Conservation (phyloP, 2,797 vertebrate genomes). For the Malacoraja senta region DNA sequence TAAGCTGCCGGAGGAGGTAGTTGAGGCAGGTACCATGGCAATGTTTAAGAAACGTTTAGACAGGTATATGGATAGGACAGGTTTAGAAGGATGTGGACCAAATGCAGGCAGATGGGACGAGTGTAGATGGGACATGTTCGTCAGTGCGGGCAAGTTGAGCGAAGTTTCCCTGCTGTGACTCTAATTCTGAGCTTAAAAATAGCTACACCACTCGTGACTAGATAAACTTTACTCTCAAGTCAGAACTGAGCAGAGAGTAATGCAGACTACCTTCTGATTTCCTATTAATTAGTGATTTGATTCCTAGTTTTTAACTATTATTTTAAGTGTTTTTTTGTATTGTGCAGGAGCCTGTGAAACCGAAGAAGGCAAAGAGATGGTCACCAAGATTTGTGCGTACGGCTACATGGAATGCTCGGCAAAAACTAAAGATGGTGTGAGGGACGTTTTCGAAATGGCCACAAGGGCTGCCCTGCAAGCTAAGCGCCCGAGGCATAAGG, state of each 20-base stretch:
- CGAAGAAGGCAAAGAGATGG: constrained; percentile 93
- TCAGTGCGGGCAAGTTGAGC: too few relatives aligned
- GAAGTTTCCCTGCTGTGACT: too few relatives aligned
- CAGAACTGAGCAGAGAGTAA: too few relatives aligned
- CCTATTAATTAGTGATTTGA: not conserved
- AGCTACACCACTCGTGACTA: not conserved
- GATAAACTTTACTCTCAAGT: not conserved
- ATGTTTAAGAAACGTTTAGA: too few relatives aligned
- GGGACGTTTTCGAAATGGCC: constrained; percentile 98
- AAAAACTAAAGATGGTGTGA: constrained; percentile 95
- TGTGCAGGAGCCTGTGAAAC: constrained; percentile 86
- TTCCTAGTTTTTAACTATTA: not conserved
- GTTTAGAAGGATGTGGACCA: too few relatives aligned
- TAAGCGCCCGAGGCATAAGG: constrained; percentile 84
- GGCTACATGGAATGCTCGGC: constrained; percentile 98
- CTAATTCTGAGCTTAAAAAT: not conserved
- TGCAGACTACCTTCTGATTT: not conserved
- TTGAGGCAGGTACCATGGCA: too few relatives aligned
- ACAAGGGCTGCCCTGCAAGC: constrained; percentile 96
- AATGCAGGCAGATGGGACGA: too few relatives aligned
- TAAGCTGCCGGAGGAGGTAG: too few relatives aligned
- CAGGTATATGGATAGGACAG: too few relatives aligned
- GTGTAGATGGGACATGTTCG: too few relatives aligned
- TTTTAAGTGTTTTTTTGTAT: not conserved
- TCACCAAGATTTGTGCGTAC: constrained; percentile 83